Percentiles rank a stretch among this genome's conserved stretches.
Conservation (phyloP, 2,888 invertebrate genomes). For the Crossocerus cetratus region DNA sequence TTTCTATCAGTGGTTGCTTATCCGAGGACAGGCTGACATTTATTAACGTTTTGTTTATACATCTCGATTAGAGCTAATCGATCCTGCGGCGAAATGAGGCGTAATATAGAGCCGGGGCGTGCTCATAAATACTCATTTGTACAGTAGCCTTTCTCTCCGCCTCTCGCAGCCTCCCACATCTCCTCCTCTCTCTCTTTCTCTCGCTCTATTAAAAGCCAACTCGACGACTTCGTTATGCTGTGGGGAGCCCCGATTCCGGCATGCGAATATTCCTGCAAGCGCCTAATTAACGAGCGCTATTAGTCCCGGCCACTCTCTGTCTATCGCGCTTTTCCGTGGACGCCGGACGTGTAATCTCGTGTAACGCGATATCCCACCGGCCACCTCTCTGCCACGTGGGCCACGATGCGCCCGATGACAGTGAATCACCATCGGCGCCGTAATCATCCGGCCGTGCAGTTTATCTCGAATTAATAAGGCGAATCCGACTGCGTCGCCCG, state of each 20-base stretch:
- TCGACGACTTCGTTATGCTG: conserved; percentile 64
- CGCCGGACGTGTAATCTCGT: background rate
- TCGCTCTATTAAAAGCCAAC: conserved; percentile 35
- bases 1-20: conserved; percentile 3
- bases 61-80: conserved; percentile 68
- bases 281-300: conserved; percentile 50
- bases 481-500: no score
- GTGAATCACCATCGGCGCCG: no score
- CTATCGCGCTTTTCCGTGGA: conserved; percentile 30
- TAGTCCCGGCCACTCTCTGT: conserved; percentile 34
- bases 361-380: background rate
- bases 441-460: background rate
- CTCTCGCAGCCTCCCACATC: conserved; percentile 1
- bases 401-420: no score
- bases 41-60: conserved; percentile 66
- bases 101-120: conserved; percentile 65
- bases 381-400: background rate
- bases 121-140: conserved; percentile 74
- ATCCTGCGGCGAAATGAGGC: conserved; percentile 64
- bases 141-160: conserved; percentile 35
- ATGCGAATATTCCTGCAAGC: conserved; percentile 40
- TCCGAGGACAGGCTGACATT: conserved; percentile 35
- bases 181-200: background rate
- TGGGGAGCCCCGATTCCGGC: conserved; percentile 26
- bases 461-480: background rate